phyloP scores from a whole-genome alignment of 1,140 invertebrate species.

The Venustaconcha ellipsiformis region DNA sequence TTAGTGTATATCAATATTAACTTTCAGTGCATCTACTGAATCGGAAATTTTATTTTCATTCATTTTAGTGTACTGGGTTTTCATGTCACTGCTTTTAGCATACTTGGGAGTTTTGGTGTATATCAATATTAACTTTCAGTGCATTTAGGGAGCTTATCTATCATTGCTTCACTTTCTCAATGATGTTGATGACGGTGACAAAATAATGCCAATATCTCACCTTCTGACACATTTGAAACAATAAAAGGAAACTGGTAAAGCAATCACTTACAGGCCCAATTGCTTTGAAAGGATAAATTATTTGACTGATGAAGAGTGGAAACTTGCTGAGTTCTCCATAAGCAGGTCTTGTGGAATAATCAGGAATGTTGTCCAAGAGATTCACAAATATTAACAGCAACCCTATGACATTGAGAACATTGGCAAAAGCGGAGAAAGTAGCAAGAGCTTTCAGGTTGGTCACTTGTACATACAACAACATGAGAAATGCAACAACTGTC shows the following conservation, averaged over 20 bases:
- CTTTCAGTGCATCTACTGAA: no score
- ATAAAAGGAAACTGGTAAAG: neutral
- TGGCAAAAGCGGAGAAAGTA: constrained; percentile 84
- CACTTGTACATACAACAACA: constrained; percentile 68
- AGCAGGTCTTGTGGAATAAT: constrained; percentile 71
- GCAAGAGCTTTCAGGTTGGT: constrained; percentile 86
- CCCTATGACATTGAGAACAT: constrained; percentile 66
- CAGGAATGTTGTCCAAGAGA: constrained; percentile 57
- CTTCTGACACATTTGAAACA: neutral
- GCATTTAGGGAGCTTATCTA: no score
- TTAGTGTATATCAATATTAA: no score
- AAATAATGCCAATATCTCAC: neutral
- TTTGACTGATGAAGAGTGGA: constrained; percentile 79
- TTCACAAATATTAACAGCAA: constrained; percentile 69
- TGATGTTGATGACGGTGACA: no score
- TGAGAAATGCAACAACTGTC: constrained; percentile 39
- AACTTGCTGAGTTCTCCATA: constrained; percentile 80
- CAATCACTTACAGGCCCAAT: constrained; percentile 74
- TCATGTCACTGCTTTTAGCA: no score
- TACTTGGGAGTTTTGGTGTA: no score
- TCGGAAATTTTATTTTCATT: no score
- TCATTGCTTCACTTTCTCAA: no score
- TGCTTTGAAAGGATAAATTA: constrained; percentile 90
- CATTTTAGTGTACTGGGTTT: no score
- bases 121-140: no score